Evolutionary conservation across 2,888 invertebrate genomes (phyloP), one percentile per base, ranked within the genome.

Genomic region (Lasioglossum oenotherae): DNA sequence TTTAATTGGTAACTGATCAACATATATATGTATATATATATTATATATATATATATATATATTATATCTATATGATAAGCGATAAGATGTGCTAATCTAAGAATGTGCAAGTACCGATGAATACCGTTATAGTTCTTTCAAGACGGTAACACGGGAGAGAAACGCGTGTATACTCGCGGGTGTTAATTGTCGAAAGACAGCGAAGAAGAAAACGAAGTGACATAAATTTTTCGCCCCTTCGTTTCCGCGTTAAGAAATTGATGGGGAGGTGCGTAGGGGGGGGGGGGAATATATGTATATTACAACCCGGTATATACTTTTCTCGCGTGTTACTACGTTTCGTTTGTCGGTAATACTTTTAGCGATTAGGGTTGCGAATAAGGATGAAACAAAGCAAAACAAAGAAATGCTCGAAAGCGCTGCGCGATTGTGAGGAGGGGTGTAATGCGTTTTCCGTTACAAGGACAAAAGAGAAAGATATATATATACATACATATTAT

Each of bases 1-100:
- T 93, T 93, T 93, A 94, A 93, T 88, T 81, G 83, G 87, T 88
- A 90, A 89, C 77, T 87, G 84, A 90, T 87, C 76, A 80, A 88
- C 80, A 77, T 78, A 87, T 82, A 85, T 72, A 88, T 72, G 82
- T n/a, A 77, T 19, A 79, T 38, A 87, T 81, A 82, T 71, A 35
- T 35, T 35, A 35, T 82, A 87, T 38, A 38, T 41, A 41, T 80
- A n/a, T 84, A 84, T 79, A 80, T 82, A 84, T 81, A 86, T 89
- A 88, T 87, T 87, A 91, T 89, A 90, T 89, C 88, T 90, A 92
- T 87, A 91, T 89, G 88, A 87, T 92, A 91, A 87, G 81, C 49
- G 74, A 84, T 87, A 91, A 85, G 85, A 64, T 71, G 79, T 74
- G 85, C n/a, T 91, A 88, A 86, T 86, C 81, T 89, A 90, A 87